Percentiles rank a stretch among this genome's conserved stretches.
These are phyloP conservation scores for Dicaeum eximium DNA, from an alignment of 2,113 vertebrate genomes.

Conservation along the genomic window DNA sequence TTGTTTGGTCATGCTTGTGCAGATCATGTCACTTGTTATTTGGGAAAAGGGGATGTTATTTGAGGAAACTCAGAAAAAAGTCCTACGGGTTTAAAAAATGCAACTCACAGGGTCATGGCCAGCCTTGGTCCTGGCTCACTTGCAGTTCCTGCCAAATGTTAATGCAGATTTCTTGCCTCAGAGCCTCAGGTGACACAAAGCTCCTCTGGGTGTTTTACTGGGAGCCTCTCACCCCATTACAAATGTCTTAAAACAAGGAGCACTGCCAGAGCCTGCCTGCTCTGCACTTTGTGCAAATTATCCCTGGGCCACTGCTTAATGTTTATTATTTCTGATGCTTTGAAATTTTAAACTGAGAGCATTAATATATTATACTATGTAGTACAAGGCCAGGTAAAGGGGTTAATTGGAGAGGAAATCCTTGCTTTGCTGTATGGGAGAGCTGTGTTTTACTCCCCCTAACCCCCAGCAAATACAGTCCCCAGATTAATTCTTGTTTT, in stretches of 20 bases:
- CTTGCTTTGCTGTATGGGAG: background rate
- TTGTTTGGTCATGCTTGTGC: background rate
- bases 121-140: rapidly evolving
- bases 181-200: background rate
- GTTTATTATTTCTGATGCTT: background rate
- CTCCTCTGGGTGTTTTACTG: background rate
- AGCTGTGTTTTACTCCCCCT: background rate
- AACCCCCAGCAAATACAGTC: background rate
- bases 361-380: background rate
- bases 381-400: background rate
- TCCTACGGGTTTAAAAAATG: background rate
- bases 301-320: background rate
- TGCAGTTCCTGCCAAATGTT: background rate
- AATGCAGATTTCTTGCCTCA: background rate
- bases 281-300: background rate
- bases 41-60: background rate
- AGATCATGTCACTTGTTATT: background rate
- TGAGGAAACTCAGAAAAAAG: background rate
- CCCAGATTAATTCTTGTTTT: background rate
- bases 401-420: background rate
- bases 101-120: background rate
- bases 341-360: background rate
- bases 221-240: background rate
- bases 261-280: background rate
- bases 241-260: background rate